phyloP scores from a whole-genome alignment of 2,888 invertebrate species.

The Limnephilus marmoratus region DNA sequence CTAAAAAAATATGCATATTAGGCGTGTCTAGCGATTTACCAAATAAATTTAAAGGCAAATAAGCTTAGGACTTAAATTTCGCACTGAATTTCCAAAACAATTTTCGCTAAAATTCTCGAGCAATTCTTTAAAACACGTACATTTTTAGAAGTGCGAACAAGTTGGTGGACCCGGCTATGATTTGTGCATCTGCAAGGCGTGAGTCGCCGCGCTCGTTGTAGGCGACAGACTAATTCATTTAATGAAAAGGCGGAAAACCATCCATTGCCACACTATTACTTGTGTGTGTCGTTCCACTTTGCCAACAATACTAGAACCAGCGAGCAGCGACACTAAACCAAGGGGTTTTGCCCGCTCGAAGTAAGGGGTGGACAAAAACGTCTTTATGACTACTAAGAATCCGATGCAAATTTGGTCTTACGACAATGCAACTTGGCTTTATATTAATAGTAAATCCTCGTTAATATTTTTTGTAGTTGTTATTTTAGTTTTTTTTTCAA shows the following conservation, averaged over 20 bases:
- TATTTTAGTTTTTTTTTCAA: no score
- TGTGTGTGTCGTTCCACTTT: neutral
- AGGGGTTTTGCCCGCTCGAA: neutral
- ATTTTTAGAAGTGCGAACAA: neutral
- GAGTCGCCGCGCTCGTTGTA: neutral
- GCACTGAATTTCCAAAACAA: neutral
- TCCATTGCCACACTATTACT: neutral
- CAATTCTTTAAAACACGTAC: neutral
- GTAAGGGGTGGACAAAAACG: neutral
- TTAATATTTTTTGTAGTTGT: no score
- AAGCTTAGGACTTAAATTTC: neutral
- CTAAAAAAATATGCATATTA: no score
- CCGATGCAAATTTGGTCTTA: neutral
- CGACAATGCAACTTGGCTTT: neutral
- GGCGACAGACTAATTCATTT: slow-evolving; percentile 15
- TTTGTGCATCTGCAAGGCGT: neutral
- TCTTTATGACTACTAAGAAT: neutral
- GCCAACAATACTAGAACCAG: neutral
- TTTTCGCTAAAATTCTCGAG: neutral
- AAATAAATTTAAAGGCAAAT: no score
- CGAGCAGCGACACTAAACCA: neutral
- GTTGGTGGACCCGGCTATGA: neutral
- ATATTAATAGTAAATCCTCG: neutral
- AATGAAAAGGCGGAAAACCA: slow-evolving; percentile 5
- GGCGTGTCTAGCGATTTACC: no score